phyloP scores from a whole-genome alignment of 2,113 vertebrate species.

The Thinocorus orbignyianus region DNA sequence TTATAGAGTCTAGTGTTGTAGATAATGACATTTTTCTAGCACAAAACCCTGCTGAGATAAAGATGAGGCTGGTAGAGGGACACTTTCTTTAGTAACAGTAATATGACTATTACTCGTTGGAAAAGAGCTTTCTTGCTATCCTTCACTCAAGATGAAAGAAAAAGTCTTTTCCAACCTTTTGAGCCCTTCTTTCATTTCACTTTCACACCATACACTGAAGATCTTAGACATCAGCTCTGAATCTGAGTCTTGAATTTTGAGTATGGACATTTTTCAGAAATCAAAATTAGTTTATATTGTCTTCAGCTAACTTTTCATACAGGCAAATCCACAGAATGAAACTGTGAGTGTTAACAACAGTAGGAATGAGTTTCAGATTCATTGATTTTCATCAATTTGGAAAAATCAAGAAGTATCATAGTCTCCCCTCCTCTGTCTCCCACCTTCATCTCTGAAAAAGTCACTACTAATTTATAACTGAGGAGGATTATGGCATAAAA shows the following conservation, averaged over 20 bases:
- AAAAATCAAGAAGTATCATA: neutral
- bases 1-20: neutral
- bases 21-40: neutral
- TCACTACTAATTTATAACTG: neutral
- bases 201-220: neutral
- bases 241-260: neutral
- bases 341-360: neutral
- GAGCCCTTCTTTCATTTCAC: neutral
- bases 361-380: neutral
- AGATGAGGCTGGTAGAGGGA: neutral
- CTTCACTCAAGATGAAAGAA: neutral
- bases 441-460: neutral
- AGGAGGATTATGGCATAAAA: neutral
- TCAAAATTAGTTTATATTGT: neutral
- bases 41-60: constrained; percentile 17
- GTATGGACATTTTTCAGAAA: neutral
- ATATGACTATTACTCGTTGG: neutral
- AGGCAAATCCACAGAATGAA: neutral
- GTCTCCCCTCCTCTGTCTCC: neutral
- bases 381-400: neutral
- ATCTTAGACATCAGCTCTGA: neutral
- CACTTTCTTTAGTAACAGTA: neutral
- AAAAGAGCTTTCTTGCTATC: neutral
- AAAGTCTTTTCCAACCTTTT: neutral
- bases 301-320: neutral